A percentile compares a stretch with the other conserved stretches of the same genome.
These are phyloP conservation scores for Heliconius eleuchia DNA, from an alignment of 1,140 invertebrate species.

Conservation along the genomic window DNA sequence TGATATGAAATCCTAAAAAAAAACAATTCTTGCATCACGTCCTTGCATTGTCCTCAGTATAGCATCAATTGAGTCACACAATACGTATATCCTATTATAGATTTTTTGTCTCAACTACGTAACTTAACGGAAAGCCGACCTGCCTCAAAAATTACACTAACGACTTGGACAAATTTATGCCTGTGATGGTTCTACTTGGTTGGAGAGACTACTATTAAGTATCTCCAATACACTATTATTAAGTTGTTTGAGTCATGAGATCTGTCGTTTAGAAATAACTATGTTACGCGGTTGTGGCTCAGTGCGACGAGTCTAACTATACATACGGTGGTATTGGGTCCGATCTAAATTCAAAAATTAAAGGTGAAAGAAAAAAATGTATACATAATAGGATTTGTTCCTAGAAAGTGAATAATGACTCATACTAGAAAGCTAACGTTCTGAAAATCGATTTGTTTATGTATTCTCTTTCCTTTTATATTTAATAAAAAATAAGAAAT, in stretches of 20 bases:
- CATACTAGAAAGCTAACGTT: constrained; percentile 18
- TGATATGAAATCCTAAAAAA: too few species aligned
- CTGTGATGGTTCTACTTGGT: constrained; percentile 3
- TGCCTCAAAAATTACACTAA: constrained; percentile 28
- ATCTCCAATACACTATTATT: background rate
- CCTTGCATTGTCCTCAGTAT: constrained; percentile 19
- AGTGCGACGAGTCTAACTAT: background rate
- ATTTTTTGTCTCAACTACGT: constrained; percentile 12
- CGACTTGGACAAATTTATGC: constrained; percentile 19
- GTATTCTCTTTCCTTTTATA: background rate
- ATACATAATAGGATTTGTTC: too few species aligned
- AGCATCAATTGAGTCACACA: background rate
- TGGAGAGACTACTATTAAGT: constrained; percentile 1
- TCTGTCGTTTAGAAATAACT: background rate
- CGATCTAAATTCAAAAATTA: too few species aligned
- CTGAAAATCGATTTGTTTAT: constrained; percentile 10
- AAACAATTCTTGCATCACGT: background rate
- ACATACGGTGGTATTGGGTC: background rate
- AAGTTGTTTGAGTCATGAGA: background rate
- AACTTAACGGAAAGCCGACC: constrained; percentile 25
- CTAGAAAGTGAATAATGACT: background rate
- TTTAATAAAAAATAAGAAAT: background rate
- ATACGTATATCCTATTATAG: background rate
- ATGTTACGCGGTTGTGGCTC: background rate
- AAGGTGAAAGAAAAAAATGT: too few species aligned